Evolutionary conservation across 2,113 vertebrate species (phyloP).

Genomic region (Scomber colias): DNA sequence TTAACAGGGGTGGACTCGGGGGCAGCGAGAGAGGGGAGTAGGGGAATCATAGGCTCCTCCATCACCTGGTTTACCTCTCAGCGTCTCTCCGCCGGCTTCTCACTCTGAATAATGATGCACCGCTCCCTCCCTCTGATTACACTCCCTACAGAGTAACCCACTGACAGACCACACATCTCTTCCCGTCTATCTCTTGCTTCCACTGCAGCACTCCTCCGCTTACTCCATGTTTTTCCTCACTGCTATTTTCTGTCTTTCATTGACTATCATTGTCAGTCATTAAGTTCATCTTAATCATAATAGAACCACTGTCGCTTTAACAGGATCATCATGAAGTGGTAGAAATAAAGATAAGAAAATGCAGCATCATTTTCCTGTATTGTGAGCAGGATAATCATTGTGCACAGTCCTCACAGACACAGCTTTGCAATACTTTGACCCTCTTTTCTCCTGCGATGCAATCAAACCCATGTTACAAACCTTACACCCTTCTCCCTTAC

Average conservation of each 20-base stretch:
- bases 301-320: constrained; percentile 31
- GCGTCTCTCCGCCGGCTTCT: constrained; percentile 46
- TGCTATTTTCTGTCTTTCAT: neutral
- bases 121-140: constrained; percentile 58
- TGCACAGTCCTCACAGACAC: constrained; percentile 14
- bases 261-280: neutral
- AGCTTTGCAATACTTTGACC: neutral
- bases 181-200: neutral
- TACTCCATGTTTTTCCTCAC: constrained; percentile 22
- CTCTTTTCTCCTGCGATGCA: neutral
- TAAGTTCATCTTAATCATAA: constrained; percentile 22
- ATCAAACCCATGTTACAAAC: neutral
- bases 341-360: constrained; percentile 13
- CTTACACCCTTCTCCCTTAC: neutral
- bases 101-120: constrained; percentile 72
- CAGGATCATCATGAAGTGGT: constrained; percentile 28
- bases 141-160: constrained; percentile 49
- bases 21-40: constrained; percentile 44
- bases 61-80: constrained; percentile 76
- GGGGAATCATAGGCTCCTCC: constrained; percentile 62
- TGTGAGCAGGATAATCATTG: constrained; percentile 26
- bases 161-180: constrained; percentile 51
- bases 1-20: constrained; percentile 63
- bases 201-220: constrained; percentile 22
- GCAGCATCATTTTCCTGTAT: constrained; percentile 28